These are phyloP conservation scores for Agrochola macilenta DNA, from an alignment of 2,888 invertebrate genomes.

Conservation along the genomic window DNA sequence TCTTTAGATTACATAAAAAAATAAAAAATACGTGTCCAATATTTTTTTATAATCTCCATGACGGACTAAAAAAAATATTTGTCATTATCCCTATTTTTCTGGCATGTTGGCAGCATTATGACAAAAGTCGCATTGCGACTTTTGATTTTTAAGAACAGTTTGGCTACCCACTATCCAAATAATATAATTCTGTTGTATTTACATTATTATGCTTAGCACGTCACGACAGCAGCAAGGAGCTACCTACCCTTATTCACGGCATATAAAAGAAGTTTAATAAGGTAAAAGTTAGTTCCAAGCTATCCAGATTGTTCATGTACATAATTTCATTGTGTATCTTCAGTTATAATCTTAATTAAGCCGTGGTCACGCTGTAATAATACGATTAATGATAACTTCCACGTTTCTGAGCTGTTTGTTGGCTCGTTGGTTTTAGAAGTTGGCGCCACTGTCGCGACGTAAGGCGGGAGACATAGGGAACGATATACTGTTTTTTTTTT, in stretches of 20 bases:
- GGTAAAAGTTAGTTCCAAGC: slow-evolving; percentile 50
- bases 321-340: slow-evolving; percentile 72
- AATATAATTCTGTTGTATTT: not conserved
- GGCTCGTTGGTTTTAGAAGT: slow-evolving; percentile 79
- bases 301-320: slow-evolving; percentile 54
- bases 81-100: not conserved
- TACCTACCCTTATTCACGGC: slow-evolving; percentile 31
- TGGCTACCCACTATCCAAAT: not conserved
- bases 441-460: slow-evolving; percentile 69
- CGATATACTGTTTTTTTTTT: too few relatives aligned
- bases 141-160: not conserved
- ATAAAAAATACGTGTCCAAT: too few relatives aligned
- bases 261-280: slow-evolving; percentile 47
- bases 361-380: slow-evolving; percentile 83
- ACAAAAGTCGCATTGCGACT: not conserved
- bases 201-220: not conserved
- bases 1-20: too few relatives aligned
- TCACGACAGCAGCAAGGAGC: slow-evolving; percentile 16
- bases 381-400: slow-evolving; percentile 79
- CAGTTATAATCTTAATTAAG: slow-evolving; percentile 82
- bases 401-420: slow-evolving; percentile 79
- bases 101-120: not conserved
- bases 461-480: slow-evolving; percentile 45
- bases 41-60: too few relatives aligned
- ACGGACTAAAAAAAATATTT: too few relatives aligned